phyloP scores from a whole-genome alignment of 2,113 vertebrate species.

The Elaphurus davidianus region DNA sequence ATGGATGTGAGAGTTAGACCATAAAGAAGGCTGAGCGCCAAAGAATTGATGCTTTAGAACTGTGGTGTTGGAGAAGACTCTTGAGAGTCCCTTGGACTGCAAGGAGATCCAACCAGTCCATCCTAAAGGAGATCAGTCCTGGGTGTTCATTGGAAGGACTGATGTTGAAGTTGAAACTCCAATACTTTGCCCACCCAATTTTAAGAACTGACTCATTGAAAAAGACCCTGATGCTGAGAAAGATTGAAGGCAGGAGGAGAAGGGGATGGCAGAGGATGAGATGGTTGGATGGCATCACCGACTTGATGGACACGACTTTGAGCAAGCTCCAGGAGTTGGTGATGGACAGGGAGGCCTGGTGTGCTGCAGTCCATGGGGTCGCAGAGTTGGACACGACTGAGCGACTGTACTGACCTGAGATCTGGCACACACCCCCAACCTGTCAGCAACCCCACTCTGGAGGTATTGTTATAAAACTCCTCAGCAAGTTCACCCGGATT shows the following conservation, averaged over 20 bases:
- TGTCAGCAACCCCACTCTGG: not conserved
- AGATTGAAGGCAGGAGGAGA: not conserved
- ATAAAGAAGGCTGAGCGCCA: not conserved
- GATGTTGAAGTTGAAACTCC: not conserved
- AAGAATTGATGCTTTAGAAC: not conserved
- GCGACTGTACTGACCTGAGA: not conserved
- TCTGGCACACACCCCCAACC: not conserved
- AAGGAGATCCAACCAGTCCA: not conserved
- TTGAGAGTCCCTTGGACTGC: not conserved
- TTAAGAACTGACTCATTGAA: fast-evolving
- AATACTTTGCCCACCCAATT: not conserved
- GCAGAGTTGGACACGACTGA: not conserved
- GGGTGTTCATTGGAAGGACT: not conserved
- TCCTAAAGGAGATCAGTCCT: not conserved
- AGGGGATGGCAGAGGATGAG: not conserved
- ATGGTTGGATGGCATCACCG: not conserved
- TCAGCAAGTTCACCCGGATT: not conserved
- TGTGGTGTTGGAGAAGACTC: not conserved
- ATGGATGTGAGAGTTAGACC: not conserved
- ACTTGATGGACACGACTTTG: not conserved
- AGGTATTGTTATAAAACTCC: not conserved
- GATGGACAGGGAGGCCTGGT: not conserved
- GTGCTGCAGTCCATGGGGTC: not conserved
- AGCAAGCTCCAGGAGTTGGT: not conserved
- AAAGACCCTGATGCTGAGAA: not conserved